Conservation (phyloP, 2,797 vertebrate genomes). For the Tamandua tetradactyla region DNA sequence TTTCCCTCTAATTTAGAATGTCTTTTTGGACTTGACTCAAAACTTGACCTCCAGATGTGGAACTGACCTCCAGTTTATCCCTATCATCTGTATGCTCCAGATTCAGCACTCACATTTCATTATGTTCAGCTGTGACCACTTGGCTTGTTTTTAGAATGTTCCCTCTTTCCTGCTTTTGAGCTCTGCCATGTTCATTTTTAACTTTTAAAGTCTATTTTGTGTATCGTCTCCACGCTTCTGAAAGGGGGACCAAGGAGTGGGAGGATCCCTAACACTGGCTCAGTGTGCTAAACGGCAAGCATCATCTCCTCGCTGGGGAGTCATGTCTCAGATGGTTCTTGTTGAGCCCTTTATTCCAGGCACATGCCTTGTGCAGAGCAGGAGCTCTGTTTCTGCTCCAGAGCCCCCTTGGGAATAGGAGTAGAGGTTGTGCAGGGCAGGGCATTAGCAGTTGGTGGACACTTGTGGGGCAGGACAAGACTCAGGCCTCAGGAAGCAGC, state of each 20-base stretch:
- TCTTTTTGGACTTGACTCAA: neutral
- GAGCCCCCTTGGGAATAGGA: neutral
- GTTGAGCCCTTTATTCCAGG: neutral
- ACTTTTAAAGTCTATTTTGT: neutral
- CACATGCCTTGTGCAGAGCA: neutral
- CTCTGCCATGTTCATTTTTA: neutral
- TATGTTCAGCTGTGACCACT: neutral
- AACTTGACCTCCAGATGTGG: neutral
- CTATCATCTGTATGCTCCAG: neutral
- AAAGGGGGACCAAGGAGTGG: neutral
- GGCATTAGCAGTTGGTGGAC: no score
- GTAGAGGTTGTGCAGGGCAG: neutral
- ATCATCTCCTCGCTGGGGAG: neutral
- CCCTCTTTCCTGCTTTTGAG: neutral
- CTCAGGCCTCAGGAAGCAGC: no score
- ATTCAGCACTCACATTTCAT: neutral
- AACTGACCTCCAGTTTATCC: neutral
- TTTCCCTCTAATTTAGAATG: neutral
- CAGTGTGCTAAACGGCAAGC: neutral
- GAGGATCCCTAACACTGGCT: neutral
- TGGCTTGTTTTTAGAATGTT: neutral
- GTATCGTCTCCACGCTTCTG: neutral
- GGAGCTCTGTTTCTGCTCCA: neutral
- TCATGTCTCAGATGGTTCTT: neutral
- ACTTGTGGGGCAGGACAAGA: no score